Percentiles rank a stretch among this genome's conserved stretches.
phyloP scores from a whole-genome alignment of 1,140 invertebrate species.

The Formica exsecta region DNA sequence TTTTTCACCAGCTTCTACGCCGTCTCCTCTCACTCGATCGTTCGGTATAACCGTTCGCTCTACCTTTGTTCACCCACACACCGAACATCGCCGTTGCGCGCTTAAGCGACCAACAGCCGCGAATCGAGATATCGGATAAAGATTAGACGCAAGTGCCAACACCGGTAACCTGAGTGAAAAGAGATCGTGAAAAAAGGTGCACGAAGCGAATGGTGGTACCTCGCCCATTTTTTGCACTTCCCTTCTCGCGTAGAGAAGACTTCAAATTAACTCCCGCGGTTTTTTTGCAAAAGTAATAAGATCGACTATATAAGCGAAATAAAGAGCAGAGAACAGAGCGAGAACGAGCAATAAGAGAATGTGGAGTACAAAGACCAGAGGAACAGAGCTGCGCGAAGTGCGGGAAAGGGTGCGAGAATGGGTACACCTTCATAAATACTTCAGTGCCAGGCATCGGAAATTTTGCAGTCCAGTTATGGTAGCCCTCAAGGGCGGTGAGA shows the following conservation, averaged over 20 bases:
- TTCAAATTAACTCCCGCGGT: slow-evolving; percentile 63
- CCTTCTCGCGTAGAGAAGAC: slow-evolving; percentile 44
- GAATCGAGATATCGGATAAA: slow-evolving; percentile 78
- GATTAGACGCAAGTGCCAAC: slow-evolving; percentile 73
- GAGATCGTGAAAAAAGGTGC: slow-evolving; percentile 38
- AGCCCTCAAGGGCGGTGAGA: slow-evolving; percentile 47
- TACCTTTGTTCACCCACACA: slow-evolving; percentile 15
- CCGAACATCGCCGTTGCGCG: slow-evolving; percentile 46
- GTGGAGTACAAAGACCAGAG: slow-evolving; percentile 44
- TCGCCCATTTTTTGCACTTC: slow-evolving; percentile 56
- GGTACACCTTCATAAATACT: slow-evolving; percentile 80
- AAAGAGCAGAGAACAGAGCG: slow-evolving; percentile 61
- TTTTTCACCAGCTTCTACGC: slow-evolving; percentile 59
- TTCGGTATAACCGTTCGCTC: slow-evolving; percentile 47
- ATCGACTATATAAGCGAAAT: slow-evolving; percentile 32
- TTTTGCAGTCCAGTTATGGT: slow-evolving; percentile 77
- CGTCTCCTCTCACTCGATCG: neutral
- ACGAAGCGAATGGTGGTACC: slow-evolving; percentile 46
- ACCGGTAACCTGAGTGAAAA: slow-evolving; percentile 64
- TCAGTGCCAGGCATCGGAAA: slow-evolving; percentile 78
- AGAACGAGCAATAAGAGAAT: slow-evolving; percentile 61
- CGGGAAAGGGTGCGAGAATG: slow-evolving; percentile 47
- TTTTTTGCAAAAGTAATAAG: slow-evolving; percentile 62
- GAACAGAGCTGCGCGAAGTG: slow-evolving; percentile 56
- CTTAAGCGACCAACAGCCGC: slow-evolving; percentile 68